These are phyloP conservation scores for Xiphorhynchus erythropygius DNA, from an alignment of 2,797 vertebrate genomes.

Conservation along the genomic window DNA sequence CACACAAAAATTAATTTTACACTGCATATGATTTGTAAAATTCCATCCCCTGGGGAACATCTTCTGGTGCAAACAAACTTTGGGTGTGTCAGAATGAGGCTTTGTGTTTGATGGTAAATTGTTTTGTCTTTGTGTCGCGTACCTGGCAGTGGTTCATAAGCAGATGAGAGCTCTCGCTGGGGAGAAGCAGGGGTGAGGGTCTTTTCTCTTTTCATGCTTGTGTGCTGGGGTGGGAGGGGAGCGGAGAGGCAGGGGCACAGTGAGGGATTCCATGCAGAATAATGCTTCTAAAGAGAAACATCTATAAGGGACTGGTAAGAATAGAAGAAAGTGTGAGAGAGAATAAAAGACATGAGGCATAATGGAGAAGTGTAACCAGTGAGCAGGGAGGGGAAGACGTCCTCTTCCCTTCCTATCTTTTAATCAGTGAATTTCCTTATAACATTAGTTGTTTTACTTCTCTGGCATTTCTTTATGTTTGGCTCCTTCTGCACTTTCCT, in stretches of 20 bases:
- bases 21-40: conserved; percentile 23
- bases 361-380: neutral
- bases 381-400: neutral
- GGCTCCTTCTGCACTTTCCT: neutral
- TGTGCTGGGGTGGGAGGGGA: neutral
- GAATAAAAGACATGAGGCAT: neutral
- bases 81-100: conserved; percentile 9
- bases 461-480: neutral
- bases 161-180: neutral
- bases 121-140: neutral
- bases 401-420: neutral
- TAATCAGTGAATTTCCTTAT: neutral
- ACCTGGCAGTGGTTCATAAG: neutral
- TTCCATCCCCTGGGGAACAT: conserved; percentile 10
- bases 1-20: conserved; percentile 42
- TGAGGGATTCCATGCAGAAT: neutral
- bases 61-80: conserved; percentile 38
- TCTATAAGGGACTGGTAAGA: neutral
- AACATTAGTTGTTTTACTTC: neutral
- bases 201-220: neutral
- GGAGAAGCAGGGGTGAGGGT: neutral
- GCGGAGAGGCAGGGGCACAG: neutral
- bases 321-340: neutral
- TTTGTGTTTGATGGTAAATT: conserved; percentile 1
- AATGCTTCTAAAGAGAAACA: neutral